phyloP scores from a whole-genome alignment of 2,113 vertebrate species.

The Casuarius casuarius region DNA sequence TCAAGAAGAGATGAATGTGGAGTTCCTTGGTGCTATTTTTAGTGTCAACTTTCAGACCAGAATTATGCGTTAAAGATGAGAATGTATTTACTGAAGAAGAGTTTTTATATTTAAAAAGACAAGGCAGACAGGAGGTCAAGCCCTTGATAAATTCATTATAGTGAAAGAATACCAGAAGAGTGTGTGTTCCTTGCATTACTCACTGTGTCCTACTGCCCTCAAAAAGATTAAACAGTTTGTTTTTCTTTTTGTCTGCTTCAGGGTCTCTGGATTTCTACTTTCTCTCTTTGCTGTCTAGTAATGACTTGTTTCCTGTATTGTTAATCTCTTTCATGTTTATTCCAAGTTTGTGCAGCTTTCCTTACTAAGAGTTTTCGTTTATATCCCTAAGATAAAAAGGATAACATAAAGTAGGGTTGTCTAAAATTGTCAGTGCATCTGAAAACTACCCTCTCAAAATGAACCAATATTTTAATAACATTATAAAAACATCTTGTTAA shows the following conservation, averaged over 20 bases:
- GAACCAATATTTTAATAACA: not conserved
- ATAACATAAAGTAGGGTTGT: not conserved
- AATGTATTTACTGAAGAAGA: not conserved
- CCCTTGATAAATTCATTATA: not conserved
- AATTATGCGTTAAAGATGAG: conserved; percentile 28
- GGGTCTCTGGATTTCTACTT: not conserved
- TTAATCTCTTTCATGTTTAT: not conserved
- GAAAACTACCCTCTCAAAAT: not conserved
- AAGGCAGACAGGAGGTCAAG: not conserved
- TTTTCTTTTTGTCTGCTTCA: not conserved
- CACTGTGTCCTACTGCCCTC: not conserved
- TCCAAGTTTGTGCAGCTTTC: not conserved
- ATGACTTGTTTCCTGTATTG: not conserved
- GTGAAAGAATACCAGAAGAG: not conserved
- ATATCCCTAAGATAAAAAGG: not conserved
- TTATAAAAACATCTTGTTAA: not conserved
- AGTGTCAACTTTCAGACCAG: not conserved
- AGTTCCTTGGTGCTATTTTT: conserved; percentile 43
- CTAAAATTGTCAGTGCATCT: not conserved
- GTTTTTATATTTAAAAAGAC: conserved; percentile 10
- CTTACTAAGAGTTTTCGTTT: not conserved
- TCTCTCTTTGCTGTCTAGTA: not conserved
- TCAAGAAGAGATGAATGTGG: conserved; percentile 6
- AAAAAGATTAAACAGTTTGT: not conserved
- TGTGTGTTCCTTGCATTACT: not conserved